Evolutionary conservation across 2,113 vertebrate species (phyloP), one percentile per base, ranked within the genome.

Genomic region (Jaculus jaculus): DNA sequence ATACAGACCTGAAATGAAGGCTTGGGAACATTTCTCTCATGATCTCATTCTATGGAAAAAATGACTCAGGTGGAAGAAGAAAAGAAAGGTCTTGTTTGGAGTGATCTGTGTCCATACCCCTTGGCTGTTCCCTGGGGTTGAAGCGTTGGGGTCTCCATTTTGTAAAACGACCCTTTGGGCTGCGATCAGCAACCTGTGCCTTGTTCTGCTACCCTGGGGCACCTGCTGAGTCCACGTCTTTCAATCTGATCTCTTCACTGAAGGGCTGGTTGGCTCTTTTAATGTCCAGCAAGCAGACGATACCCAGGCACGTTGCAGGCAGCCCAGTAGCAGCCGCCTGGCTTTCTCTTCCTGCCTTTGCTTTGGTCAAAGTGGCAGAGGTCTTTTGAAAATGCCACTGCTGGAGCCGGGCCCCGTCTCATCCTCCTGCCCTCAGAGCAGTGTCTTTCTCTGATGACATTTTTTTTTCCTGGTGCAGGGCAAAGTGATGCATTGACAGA

Each of bases 351-450:
- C 69, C 81, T 34, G 92, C 91, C 83, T 89, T 47, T 54, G 82
- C 84, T 93, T 83, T 87, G 39, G 85, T 78, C 20, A 17, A 2
- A 80, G 90, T 73, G 51, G 39, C 16, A 0, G 42, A 80, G 83
- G 90, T 58, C 82, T 90, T 95, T 79, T 88, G 89, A 83, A 95
- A 84, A 3, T 1, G 0, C 72, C 42, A 16, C 42, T 11, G 1
- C 93, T 11, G 73, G 32, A 72, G 71, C 75, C 1, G 0, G 68
- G 8, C 80, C 82, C 87, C 79, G 83, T 54, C 87, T 85, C 47
- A 12, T 68, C 80, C 63, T 30, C 42, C 87, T 74, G 94, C 81
- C 95, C 94, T 94, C 24, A 2, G 77, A 34, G 60, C 91, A 32
- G 47, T 5, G 0, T 80, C 88, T 85, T 34, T 58, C 74, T 87